phyloP scores from a whole-genome alignment of 1,140 invertebrate genomes.

The Scaptomyza graminum region DNA sequence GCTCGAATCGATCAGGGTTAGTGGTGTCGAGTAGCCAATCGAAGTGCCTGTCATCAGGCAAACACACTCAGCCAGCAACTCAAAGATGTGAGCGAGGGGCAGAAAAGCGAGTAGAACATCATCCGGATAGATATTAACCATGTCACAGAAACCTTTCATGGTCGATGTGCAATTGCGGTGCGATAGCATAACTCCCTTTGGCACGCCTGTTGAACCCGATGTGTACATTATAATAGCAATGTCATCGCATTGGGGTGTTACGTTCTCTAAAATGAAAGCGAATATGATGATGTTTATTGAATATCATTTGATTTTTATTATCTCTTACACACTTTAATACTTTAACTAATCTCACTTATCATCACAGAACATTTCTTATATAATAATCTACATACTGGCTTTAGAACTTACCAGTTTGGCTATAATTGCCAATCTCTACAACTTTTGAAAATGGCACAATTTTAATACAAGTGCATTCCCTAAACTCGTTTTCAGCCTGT shows the following conservation, averaged over 20 bases:
- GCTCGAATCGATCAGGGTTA: conserved; percentile 97
- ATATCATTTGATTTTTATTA: too few species aligned
- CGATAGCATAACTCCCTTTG: conserved; percentile 93
- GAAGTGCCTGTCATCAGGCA: conserved; percentile 91
- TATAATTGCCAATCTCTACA: conserved; percentile 81
- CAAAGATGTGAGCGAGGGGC: conserved; percentile 98
- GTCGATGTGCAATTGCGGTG: conserved; percentile 96
- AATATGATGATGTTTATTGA: too few species aligned
- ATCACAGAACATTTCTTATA: too few species aligned
- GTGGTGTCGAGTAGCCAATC: conserved; percentile 97
- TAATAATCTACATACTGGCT: too few species aligned
- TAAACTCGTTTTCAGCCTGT: conserved; percentile 87
- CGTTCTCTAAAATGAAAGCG: conserved; percentile 81
- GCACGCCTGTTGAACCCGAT: conserved; percentile 95
- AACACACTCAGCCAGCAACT: conserved; percentile 92
- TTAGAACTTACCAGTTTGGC: conserved; percentile 66
- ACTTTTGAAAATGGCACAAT: conserved; percentile 88
- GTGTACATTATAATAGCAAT: conserved; percentile 98
- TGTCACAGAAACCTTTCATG: conserved; percentile 93
- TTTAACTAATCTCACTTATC: too few species aligned
- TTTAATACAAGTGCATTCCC: conserved; percentile 88
- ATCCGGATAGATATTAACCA: conserved; percentile 88
- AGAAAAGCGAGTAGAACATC: conserved; percentile 98
- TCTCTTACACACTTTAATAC: background rate
- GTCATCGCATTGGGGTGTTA: conserved; percentile 88